Evolutionary conservation across 2,888 invertebrate species (phyloP).

Genomic region (Cryptocephalus moraei): DNA sequence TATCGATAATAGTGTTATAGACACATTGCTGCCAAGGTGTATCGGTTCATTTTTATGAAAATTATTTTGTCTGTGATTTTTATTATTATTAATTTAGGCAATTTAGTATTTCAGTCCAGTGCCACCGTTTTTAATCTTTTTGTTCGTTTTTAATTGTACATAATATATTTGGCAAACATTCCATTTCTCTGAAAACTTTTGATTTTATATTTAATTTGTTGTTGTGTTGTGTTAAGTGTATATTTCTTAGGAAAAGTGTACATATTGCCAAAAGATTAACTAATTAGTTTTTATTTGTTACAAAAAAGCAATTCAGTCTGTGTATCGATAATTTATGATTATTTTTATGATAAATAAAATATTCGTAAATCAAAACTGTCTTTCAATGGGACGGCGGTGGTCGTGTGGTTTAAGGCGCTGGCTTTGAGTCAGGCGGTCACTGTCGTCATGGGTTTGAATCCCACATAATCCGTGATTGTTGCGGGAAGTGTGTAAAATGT

Average conservation of each 20-base stretch:
- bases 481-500: no score
- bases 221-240: constrained; percentile 37
- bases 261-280: constrained; percentile 37
- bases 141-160: constrained; percentile 16
- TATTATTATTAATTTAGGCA: constrained; percentile 13
- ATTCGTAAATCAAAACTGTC: constrained; percentile 29
- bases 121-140: constrained; percentile 19
- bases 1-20: constrained; percentile 1
- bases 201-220: constrained; percentile 31
- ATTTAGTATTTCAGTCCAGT: constrained; percentile 18
- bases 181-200: constrained; percentile 30
- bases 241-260: constrained; percentile 32
- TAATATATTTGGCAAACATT: constrained; percentile 17
- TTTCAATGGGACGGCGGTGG: no score
- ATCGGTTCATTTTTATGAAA: constrained; percentile 10
- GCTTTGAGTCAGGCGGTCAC: no score
- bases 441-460: no score
- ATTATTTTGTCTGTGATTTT: constrained; percentile 15
- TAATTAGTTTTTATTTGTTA: constrained; percentile 35
- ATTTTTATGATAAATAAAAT: constrained; percentile 38
- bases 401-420: no score
- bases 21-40: constrained; percentile 12
- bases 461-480: no score
- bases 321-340: constrained; percentile 39
- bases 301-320: constrained; percentile 32